Base-by-base conservation (phyloP, 2,113 vertebrate genomes). In the Amia ocellicauda region DNA sequence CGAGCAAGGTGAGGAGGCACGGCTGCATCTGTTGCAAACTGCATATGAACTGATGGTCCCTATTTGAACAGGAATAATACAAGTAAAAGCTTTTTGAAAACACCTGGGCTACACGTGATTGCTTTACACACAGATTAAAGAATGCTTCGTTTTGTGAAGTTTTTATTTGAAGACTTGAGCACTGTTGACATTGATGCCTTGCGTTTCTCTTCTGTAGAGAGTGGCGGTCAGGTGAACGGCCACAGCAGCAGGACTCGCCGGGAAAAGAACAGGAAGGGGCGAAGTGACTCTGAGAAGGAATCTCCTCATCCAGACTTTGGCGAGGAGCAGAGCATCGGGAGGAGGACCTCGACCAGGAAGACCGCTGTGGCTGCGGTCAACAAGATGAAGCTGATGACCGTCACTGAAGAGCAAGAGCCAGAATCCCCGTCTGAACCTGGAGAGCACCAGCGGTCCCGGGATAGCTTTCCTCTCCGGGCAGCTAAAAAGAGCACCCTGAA, bases 211-310 rank as follows among this genome's bases (percentile, higher is more conserved):
- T 9, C 61, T 14, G 47, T 65, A 90, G 87, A 77, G 58, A 61
- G 45, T 40, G 63, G 69, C 54, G 73, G 80, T 40, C 73, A 69
- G 1, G 50, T 86, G 41, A 90, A 89, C 5, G 87, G 87, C 41
- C 79, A 88, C 63, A 19, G 70, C 41, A 55, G 66, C 40, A 80
- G 80, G 61, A 62, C 66, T 54, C 64, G 40, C 29, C 19, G n/a
- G 29, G 20, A 14, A 16, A 40, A 14, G 19, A 3, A 3, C 9
- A 47, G 43, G 43, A 60, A 68, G 9, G 69, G 29, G 9, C 71
- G 78, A 10, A 82, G 70, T 43, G 78, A 63, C 63, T 79, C 83
- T 27, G 83, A 79, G 53, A 60, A 71, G 54, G 74, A 76, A 16
- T 67, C 75, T 23, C 67, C 60, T 60, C 63, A n/a, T 40, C 69